Evolutionary conservation across 2,888 invertebrate species (phyloP), one percentile per base, ranked within the genome.

Genomic region (Pyrrhopygopsis socrates): DNA sequence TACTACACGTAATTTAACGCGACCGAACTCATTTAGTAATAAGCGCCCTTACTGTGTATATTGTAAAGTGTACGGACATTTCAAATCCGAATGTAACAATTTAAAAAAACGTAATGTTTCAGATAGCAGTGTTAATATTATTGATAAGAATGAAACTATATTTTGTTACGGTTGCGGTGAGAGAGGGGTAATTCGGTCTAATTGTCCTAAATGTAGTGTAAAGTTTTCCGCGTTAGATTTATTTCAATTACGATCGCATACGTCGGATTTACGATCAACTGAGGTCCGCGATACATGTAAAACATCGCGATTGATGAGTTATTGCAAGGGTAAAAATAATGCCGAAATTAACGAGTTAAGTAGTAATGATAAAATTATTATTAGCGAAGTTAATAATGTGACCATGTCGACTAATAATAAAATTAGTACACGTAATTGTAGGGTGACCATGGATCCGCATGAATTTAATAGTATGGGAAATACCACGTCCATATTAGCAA

Each of bases 31-130:
- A 20, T 20, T 34, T 11, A 24, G 4, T 63, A 70, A 29, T 20
- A 29, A 34, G 20, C 34, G 50, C n/a, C 22, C 24, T 8, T 77
- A 71, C 50, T 84, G 87, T 58, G 15, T 54, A 2, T 87, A 82
- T n/a, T 87, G 84, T 58, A 71, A 67, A 18, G 58, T 54, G n/a
- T 34, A 63, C 29, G 84, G 81, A 22, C 87, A 84, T 45, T 38
- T 45, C 2, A 74, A 58, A 13, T 67, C 81, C 2, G 54, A 79
- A 3, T 87, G 82, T 30, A 0, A 8, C 9, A 82, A 84, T 65
- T 22, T 54, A 29, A 67, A 22, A 34, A 45, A 24, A 63, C 74
- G 5, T 54, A 30, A 54, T 22, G n/a, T 22, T 22, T 54, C 22
- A 2, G 13, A 54, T 9, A 22, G n/a, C 22, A 54, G 8, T 54